These are phyloP conservation scores for Hippocampus guttulatus DNA, from an alignment of 2,113 vertebrate genomes.

Conservation along the genomic window DNA sequence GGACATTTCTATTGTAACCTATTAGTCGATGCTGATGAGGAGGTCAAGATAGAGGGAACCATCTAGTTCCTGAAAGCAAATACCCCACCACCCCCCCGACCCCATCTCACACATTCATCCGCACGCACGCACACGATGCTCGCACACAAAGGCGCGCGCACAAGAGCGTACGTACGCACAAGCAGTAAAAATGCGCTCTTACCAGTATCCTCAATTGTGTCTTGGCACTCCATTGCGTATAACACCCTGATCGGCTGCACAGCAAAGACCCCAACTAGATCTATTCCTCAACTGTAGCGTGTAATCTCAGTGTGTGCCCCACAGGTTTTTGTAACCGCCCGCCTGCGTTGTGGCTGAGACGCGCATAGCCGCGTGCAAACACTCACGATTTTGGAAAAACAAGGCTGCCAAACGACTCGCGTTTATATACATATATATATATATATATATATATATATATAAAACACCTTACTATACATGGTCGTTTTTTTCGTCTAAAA, in stretches of 20 bases:
- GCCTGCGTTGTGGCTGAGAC: constrained; percentile 38
- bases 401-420: not conserved
- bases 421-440: not conserved
- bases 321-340: constrained; percentile 19
- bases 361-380: constrained; percentile 25
- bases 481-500: no score
- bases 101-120: no score
- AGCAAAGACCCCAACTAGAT: not conserved
- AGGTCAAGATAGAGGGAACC: not conserved
- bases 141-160: not conserved
- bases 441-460: no score
- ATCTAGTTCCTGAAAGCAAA: not conserved
- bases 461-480: no score
- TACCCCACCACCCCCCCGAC: no score
- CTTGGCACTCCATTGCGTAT: constrained; percentile 42
- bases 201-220: constrained; percentile 36
- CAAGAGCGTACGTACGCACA: not conserved
- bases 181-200: constrained; percentile 24
- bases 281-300: constrained; percentile 17
- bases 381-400: not conserved
- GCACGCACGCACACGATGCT: no score
- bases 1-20: not conserved
- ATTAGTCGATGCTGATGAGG: not conserved
- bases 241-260: not conserved
- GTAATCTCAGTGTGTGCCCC: not conserved